A percentile compares a stretch with the other conserved stretches of the same genome.
Conservation (phyloP, 2,797 vertebrate species). For the Clarias laeviceps region DNA sequence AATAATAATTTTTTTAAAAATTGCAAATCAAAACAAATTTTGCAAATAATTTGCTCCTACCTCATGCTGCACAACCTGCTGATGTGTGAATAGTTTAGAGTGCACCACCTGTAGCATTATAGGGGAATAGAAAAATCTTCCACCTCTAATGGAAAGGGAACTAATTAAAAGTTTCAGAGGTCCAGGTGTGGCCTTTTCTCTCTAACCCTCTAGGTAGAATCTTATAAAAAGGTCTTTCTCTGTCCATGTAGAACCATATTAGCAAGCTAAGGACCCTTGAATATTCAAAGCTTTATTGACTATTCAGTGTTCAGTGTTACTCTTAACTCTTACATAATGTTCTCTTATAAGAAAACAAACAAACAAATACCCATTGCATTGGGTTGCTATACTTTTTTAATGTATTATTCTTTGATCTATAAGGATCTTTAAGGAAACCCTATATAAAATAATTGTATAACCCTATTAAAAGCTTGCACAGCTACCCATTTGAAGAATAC, state of each 20-base stretch:
- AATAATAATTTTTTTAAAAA: no score
- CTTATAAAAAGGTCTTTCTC: not conserved
- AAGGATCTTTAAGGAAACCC: not conserved
- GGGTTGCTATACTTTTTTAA: not conserved
- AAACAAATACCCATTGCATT: not conserved
- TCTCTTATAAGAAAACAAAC: not conserved
- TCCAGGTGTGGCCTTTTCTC: not conserved
- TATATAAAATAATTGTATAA: not conserved
- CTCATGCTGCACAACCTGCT: no score
- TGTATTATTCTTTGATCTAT: not conserved
- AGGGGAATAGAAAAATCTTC: no score
- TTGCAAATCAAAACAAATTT: no score
- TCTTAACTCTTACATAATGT: not conserved
- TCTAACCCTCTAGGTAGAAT: not conserved
- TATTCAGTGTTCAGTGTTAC: no score
- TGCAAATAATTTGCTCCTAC: no score
- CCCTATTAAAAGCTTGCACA: not conserved
- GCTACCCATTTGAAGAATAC: not conserved
- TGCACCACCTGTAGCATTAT: no score
- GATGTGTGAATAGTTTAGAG: no score
- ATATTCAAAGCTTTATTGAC: not conserved
- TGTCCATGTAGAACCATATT: not conserved
- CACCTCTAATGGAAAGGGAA: not conserved
- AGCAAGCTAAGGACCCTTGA: not conserved
- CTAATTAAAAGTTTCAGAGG: not conserved